Percentiles rank a stretch among this genome's conserved stretches.
phyloP scores from a whole-genome alignment of 2,797 vertebrate species.

The Oreochromis mossambicus region DNA sequence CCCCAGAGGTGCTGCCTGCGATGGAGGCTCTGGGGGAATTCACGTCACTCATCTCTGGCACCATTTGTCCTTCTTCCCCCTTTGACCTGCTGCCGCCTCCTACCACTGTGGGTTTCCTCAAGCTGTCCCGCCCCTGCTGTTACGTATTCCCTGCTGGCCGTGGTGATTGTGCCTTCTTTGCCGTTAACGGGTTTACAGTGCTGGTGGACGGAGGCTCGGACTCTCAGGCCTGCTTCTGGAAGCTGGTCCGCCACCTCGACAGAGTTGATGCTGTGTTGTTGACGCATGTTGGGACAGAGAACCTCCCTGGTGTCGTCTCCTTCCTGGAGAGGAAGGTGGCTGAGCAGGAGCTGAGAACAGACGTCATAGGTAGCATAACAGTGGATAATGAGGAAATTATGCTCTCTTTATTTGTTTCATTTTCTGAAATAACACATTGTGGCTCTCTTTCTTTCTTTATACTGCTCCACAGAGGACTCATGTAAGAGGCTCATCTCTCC shows the following conservation, averaged over 20 bases:
- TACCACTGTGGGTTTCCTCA: slow-evolving; percentile 89
- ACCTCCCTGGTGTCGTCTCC: slow-evolving; percentile 80
- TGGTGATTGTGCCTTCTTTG: slow-evolving; percentile 92
- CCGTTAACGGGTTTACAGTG: slow-evolving; percentile 91
- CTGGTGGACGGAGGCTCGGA: slow-evolving; percentile 92
- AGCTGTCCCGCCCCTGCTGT: slow-evolving; percentile 93
- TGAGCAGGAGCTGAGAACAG: slow-evolving; percentile 81
- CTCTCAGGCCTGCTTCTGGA: slow-evolving; percentile 92
- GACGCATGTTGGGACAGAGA: slow-evolving; percentile 81
- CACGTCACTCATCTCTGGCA: slow-evolving; percentile 80
- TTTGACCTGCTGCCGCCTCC: slow-evolving; percentile 94
- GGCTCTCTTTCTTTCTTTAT: background rate
- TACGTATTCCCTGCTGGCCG: slow-evolving; percentile 93
- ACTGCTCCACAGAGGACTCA: slow-evolving; percentile 69
- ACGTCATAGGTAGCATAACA: slow-evolving; percentile 80
- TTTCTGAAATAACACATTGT: background rate
- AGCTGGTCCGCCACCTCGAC: slow-evolving; percentile 93
- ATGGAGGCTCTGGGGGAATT: slow-evolving; percentile 90
- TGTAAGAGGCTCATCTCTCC: slow-evolving; percentile 89
- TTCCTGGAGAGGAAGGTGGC: slow-evolving; percentile 89
- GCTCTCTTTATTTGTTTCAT: background rate
- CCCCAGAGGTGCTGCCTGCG: slow-evolving; percentile 71
- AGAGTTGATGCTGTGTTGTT: slow-evolving; percentile 89
- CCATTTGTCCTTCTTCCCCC: slow-evolving; percentile 76
- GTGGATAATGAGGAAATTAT: background rate